Conservation (phyloP, 2,797 vertebrate genomes). For the Spinibarbus caldwelli region DNA sequence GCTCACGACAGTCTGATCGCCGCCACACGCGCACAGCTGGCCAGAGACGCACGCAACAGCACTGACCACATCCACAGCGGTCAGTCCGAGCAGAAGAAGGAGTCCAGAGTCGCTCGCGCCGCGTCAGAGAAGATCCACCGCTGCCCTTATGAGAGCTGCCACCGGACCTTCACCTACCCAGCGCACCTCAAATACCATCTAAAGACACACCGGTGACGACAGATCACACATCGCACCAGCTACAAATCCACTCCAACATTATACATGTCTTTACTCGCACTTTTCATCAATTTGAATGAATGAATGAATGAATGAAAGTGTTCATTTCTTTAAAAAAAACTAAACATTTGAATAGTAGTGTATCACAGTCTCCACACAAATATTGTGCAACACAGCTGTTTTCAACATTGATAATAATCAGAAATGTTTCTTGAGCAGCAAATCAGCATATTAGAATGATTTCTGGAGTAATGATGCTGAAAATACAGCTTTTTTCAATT, state of each 20-base stretch:
- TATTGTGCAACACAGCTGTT: too few species aligned
- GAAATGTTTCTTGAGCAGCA: too few species aligned
- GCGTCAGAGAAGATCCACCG: constrained; percentile 88
- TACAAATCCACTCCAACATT: too few species aligned
- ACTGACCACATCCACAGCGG: constrained; percentile 85
- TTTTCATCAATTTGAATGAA: too few species aligned
- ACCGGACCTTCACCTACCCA: constrained; percentile 94
- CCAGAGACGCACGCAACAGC: constrained; percentile 85
- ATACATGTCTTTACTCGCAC: too few species aligned
- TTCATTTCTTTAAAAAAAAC: too few species aligned
- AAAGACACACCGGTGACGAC: constrained; percentile 95
- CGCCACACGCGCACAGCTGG: constrained; percentile 94
- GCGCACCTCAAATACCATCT: constrained; percentile 98
- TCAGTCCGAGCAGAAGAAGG: constrained; percentile 84
- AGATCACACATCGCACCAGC: neutral
- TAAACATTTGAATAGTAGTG: neutral
- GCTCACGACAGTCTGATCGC: constrained; percentile 98
- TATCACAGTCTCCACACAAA: too few species aligned
- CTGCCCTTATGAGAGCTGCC: constrained; percentile 94
- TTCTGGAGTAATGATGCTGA: too few species aligned
- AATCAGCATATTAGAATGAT: too few species aligned
- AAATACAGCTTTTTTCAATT: too few species aligned
- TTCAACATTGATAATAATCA: too few species aligned
- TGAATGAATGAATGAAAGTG: too few species aligned
- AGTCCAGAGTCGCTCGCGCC: constrained; percentile 78